phyloP scores from a whole-genome alignment of 2,797 vertebrate species.

The Muscicapa comitata region DNA sequence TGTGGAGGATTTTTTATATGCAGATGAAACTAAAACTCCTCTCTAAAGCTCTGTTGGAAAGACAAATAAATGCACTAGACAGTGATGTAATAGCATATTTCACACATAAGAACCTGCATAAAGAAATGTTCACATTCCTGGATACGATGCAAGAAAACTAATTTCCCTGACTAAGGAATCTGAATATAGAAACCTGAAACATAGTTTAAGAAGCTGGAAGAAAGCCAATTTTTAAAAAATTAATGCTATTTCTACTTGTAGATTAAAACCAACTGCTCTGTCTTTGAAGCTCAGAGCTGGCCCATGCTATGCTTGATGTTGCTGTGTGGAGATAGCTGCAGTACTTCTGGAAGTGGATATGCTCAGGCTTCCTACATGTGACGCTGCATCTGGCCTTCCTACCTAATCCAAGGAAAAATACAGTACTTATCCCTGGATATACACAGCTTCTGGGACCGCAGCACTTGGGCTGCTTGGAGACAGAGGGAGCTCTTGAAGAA shows the following conservation, averaged over 20 bases:
- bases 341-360: neutral
- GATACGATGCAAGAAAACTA: neutral
- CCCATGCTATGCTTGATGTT: neutral
- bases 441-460: neutral
- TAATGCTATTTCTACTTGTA: neutral
- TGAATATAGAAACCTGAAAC: neutral
- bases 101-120: neutral
- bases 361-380: neutral
- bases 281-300: neutral
- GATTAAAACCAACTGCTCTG: neutral
- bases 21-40: neutral
- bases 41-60: neutral
- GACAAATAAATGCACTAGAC: neutral
- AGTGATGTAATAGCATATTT: neutral
- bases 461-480: neutral
- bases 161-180: neutral
- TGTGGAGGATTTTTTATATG: neutral
- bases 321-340: neutral
- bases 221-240: too few relatives aligned
- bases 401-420: neutral
- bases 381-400: neutral
- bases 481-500: neutral
- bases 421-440: rapidly evolving
- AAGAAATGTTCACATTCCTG: neutral
- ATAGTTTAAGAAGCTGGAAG: neutral